These are phyloP conservation scores for Cossypha niveicapilla DNA, from an alignment of 2,797 vertebrate genomes.

Conservation along the genomic window DNA sequence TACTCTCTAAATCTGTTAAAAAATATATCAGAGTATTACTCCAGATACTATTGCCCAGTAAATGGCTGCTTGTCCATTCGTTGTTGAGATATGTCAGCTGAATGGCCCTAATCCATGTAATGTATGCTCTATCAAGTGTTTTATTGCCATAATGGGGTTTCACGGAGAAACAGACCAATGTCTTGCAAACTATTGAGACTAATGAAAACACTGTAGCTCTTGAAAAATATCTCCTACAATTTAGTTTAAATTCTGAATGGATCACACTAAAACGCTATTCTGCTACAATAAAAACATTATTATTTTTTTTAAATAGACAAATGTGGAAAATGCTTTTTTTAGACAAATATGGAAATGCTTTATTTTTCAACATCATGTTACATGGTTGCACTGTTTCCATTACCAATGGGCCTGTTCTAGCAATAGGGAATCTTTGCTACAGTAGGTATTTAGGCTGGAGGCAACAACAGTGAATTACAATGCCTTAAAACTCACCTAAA, in stretches of 20 bases:
- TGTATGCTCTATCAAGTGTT: background rate
- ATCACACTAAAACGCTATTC: background rate
- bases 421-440: background rate
- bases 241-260: background rate
- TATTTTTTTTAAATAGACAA: background rate
- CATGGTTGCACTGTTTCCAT: background rate
- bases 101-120: background rate
- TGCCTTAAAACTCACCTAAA: background rate
- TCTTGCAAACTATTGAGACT: background rate
- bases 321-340: background rate
- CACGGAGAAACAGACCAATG: background rate
- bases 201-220: background rate
- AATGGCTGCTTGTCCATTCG: background rate
- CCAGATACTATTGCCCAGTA: background rate
- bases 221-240: background rate
- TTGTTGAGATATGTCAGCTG: background rate
- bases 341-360: background rate
- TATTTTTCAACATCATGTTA: background rate
- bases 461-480: background rate
- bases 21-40: background rate
- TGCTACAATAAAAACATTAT: background rate
- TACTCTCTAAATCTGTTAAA: background rate
- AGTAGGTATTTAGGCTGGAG: background rate
- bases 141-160: background rate
- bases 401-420: background rate